Percentiles rank a stretch among this genome's conserved stretches.
Evolutionary conservation across 2,113 vertebrate genomes (phyloP).

Genomic region (Syngnathus typhle): DNA sequence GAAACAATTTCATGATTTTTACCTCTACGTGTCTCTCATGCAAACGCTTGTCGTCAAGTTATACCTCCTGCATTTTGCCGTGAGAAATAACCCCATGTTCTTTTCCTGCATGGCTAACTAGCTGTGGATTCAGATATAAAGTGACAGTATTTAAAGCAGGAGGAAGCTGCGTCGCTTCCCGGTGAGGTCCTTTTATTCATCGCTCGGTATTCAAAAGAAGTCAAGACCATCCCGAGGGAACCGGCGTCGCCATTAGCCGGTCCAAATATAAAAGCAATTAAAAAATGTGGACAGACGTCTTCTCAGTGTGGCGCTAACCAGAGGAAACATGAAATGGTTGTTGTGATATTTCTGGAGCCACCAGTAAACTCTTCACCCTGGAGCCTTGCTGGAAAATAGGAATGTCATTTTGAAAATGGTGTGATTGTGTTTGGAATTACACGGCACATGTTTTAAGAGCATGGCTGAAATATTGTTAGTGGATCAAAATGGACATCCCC

Average conservation of each 20-base stretch:
- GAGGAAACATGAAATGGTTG: constrained; percentile 1
- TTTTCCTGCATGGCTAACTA: constrained; percentile 41
- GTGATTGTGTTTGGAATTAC: constrained; percentile 19
- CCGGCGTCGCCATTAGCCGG: constrained; percentile 13
- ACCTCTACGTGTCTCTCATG: constrained; percentile 22
- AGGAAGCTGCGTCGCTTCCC: constrained; percentile 35
- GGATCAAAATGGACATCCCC: constrained; percentile 38
- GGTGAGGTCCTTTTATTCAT: constrained; percentile 42
- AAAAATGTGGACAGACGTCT: constrained; percentile 24
- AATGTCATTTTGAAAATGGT: neutral
- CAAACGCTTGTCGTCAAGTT: constrained; percentile 20
- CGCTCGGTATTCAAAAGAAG: constrained; percentile 18
- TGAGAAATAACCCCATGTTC: constrained; percentile 38
- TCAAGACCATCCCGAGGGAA: constrained; percentile 23
- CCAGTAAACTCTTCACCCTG: neutral
- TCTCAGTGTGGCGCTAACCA: neutral
- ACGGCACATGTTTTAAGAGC: constrained; percentile 4
- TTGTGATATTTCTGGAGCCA: neutral
- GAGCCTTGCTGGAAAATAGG: neutral
- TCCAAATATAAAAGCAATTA: constrained; percentile 34
- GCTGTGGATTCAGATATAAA: constrained; percentile 49
- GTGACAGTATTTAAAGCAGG: constrained; percentile 57
- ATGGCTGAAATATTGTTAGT: constrained; percentile 12
- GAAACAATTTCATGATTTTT: constrained; percentile 26
- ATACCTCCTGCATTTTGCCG: constrained; percentile 39